A percentile compares a stretch with the other conserved stretches of the same genome.
Evolutionary conservation across 2,888 invertebrate species (phyloP).

Genomic region (Eutolmus rufibarbis): DNA sequence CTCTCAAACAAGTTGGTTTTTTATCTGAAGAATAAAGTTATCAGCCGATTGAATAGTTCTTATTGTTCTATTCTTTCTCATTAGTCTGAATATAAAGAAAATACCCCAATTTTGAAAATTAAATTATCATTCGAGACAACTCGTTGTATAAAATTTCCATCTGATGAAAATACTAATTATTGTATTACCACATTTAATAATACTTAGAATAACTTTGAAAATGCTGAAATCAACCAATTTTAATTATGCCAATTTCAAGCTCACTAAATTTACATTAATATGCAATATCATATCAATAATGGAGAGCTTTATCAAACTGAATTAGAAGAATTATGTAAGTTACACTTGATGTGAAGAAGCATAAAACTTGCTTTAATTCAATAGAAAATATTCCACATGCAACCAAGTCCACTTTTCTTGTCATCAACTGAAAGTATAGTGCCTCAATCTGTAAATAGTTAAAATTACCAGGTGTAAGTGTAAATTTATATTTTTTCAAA

Average conservation of each 20-base stretch:
- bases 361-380: conserved; percentile 43
- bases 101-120: too few species aligned
- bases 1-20: too few species aligned
- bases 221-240: too few species aligned
- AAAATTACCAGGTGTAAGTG: neutral
- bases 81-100: too few species aligned
- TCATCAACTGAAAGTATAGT: conserved; percentile 39
- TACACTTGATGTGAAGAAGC: conserved; percentile 9
- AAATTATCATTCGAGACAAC: too few species aligned
- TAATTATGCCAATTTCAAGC: neutral
- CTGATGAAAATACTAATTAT: too few species aligned
- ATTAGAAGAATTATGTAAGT: conserved; percentile 7
- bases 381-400: conserved; percentile 43
- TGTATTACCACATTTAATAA: too few species aligned
- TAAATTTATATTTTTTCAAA: neutral
- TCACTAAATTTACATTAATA: neutral
- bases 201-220: too few species aligned
- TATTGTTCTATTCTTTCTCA: too few species aligned
- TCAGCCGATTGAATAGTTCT: too few species aligned
- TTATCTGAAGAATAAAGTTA: too few species aligned
- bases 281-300: neutral
- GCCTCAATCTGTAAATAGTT: conserved; percentile 42
- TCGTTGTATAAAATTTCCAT: too few species aligned
- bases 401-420: neutral
- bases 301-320: conserved; percentile 14